Evolutionary conservation across 2,888 invertebrate genomes (phyloP), one percentile per base, ranked within the genome.

Genomic region (Cynaeus angustus): DNA sequence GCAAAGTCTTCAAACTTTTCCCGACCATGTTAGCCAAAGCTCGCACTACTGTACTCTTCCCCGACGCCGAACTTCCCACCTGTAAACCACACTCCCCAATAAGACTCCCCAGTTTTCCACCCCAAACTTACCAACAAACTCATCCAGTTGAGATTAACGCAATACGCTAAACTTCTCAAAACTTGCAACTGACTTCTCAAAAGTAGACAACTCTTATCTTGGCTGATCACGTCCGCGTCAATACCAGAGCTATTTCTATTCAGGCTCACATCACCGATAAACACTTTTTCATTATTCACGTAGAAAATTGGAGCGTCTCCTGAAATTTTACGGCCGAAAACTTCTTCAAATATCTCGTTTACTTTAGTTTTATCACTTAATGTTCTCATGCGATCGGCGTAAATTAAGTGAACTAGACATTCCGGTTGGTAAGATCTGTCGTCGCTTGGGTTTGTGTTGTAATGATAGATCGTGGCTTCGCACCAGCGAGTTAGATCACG

Each of bases 401-500:
- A 99, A 28, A 98, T 89, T 75, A 98, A 87, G 73, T 93, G 90
- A 48, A 96, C 89, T 75, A 78, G 72, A 71, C 88, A 69, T 89
- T 91, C 67, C 88, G 91, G 78, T 85, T 84, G 38, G 84, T 79
- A 73, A 65, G 82, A 8, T 77, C 72, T 68, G 13, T 62, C 68
- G 8, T 71, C 68, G 43, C 53, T 62, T 1, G 61, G 41, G 26
- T 73, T 38, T 4, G 28, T 30, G 13, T 82, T 77, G 70, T 84
- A 80, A 75, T 87, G 86, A 62, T 85, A 85, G 28, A 90, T 84
- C 0, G 92, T 87, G 0, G 92, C 89, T 78, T 97, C 92, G 81
- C 96, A 96, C 98, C 98, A 99, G 75, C 99, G 90, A 68, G 93
- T 91, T 75, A 99, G 88, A 83, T 99, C 99, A 78, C 99, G 89